Percentiles rank a stretch among this genome's conserved stretches.
Conservation (phyloP, 1,140 invertebrate genomes). For the Dendroctonus valens region DNA sequence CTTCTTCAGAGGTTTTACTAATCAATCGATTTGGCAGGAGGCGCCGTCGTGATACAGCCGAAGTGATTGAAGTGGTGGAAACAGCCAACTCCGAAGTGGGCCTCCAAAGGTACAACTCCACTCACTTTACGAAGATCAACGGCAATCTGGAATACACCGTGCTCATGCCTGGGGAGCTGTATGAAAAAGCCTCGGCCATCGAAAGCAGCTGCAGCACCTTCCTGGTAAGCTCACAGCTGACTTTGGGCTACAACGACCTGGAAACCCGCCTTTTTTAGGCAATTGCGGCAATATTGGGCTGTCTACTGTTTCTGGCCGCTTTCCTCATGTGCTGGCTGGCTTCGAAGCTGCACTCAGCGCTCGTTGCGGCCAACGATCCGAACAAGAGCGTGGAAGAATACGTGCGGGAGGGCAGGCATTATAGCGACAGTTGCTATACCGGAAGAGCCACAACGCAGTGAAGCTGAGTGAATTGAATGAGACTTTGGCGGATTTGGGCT, state of each 20-base stretch:
- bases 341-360: slow-evolving; percentile 63
- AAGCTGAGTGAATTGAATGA: slow-evolving; percentile 30
- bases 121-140: slow-evolving; percentile 73
- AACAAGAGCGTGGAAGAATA: slow-evolving; percentile 67
- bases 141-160: slow-evolving; percentile 86
- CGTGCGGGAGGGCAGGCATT: slow-evolving; percentile 58
- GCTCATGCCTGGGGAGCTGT: slow-evolving; percentile 75
- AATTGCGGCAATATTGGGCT: slow-evolving; percentile 67
- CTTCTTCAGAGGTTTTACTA: background rate
- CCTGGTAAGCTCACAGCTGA: slow-evolving; percentile 51
- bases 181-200: slow-evolving; percentile 60
- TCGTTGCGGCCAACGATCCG: slow-evolving; percentile 57
- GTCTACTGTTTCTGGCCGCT: slow-evolving; percentile 67
- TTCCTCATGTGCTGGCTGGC: slow-evolving; percentile 76
- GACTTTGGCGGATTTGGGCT: background rate
- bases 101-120: slow-evolving; percentile 57
- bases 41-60: slow-evolving; percentile 25
- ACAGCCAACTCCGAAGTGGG: slow-evolving; percentile 42
- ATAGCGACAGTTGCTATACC: slow-evolving; percentile 56
- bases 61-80: slow-evolving; percentile 51
- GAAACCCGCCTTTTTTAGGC: slow-evolving; percentile 54
- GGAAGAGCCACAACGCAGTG: slow-evolving; percentile 67
- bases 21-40: background rate
- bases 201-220: slow-evolving; percentile 70
- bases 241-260: background rate